These are phyloP conservation scores for Arctia plantaginis DNA, from an alignment of 2,888 invertebrate species.

Conservation along the genomic window DNA sequence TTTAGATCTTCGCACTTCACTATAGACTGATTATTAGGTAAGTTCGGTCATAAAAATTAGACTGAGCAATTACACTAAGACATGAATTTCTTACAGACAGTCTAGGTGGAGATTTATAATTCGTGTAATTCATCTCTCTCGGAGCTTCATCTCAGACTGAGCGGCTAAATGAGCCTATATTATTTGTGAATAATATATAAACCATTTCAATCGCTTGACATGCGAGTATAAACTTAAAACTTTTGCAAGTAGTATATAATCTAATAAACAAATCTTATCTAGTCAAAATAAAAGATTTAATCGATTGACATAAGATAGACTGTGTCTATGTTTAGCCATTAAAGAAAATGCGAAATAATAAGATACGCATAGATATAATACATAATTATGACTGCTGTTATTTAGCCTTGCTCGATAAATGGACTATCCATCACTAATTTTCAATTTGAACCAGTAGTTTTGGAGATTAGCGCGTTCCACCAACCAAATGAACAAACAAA, in stretches of 20 bases:
- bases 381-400: background rate
- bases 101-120: background rate
- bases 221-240: background rate
- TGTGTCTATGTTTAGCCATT: background rate
- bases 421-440: too few species aligned
- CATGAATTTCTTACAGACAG: background rate
- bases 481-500: background rate
- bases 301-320: background rate
- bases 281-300: background rate
- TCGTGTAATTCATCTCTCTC: background rate
- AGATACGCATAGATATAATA: background rate
- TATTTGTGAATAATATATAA: too few species aligned
- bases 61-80: background rate
- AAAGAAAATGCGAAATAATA: background rate
- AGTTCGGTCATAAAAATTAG: background rate
- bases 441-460: background rate
- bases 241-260: background rate
- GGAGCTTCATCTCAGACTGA: too few species aligned
- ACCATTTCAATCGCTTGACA: background rate
- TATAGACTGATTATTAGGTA: background rate
- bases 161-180: too few species aligned
- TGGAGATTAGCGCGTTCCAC: background rate
- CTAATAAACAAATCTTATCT: background rate
- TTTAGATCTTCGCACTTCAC: background rate
- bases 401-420: too few species aligned